Base-by-base conservation (phyloP, 1,140 invertebrate species). In the Saccostrea echinata region DNA sequence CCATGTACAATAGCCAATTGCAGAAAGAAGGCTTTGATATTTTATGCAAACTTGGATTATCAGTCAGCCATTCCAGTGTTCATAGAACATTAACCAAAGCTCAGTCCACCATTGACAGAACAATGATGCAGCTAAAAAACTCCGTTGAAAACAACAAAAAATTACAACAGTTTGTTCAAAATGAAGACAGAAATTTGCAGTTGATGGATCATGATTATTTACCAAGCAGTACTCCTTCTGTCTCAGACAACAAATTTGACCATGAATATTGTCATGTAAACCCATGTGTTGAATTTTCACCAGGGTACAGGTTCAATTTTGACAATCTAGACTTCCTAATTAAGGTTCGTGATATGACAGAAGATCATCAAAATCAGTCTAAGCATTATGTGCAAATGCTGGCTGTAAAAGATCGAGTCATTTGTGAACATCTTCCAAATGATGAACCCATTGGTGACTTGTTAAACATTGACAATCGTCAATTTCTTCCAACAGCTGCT, bases 321-420 rank as follows among this genome's bases (percentile, higher is more conserved):
- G 83, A 84, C 27, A 55, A 84, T 21, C 52, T 84, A 18, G 83
- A 55, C 21, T 84, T 84, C 27, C 16, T 52, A n/a, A 84, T 84
- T 8, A 84, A 55, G 53, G 83, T 84, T 18, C 3, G 83, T 30
- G 83, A 84, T n/a, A 84, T 84, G 83, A 84, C 83, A 84, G 35
- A 84, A 53, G 52, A 55, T n/a, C 83, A 84, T 30, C 83, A 84
- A 84, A 84, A 84, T 57, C 35, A 52, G 11, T 84, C 43, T 21
- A 84, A 43, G 24, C 83, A 84, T n/a, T 84, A 30, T 81, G 33
- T 35, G 18, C 80, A 81, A 81, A 81, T 81, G 80, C n/a, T 81
- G 80, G 80, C 80, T 27, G 24, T 81, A 27, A 35, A 30, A 35
- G 80, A 81, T 33, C n/a, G 80, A 8, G 80, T 81, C 18, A 81